Base-by-base conservation (phyloP, 2,797 vertebrate genomes). In the Myiotriccus ornatus region DNA sequence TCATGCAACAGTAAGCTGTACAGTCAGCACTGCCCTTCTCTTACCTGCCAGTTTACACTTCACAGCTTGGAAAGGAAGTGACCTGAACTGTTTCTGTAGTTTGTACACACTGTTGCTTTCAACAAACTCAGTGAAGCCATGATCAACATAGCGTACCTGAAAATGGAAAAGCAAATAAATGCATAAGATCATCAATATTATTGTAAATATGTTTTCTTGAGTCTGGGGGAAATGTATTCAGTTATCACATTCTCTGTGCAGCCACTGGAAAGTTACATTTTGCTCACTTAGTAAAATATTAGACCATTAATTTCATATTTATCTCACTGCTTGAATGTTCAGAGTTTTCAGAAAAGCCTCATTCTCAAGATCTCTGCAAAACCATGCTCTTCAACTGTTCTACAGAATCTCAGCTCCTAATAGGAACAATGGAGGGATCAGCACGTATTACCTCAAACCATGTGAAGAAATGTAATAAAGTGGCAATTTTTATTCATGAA, bases 41-140 rank as follows among this genome's bases (percentile, higher is more conserved):
- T 98, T 98, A 99, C 99, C 99, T 98, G 99, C 99, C n/a, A 99
- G 98, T 91, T 97, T 98, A 95, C 99, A 99, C 95, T 97, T 98
- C 24, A 98, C 97, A 76, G 98, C 99, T 97, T 99, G 99, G 95
- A 99, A 99, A 41, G 99, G 98, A 56, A 99, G 97, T 0, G 86
- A 97, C 84, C 97, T 93, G 97, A 99, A 99, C 76, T 97, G 97
- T 39, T 97, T 97, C 81, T 97, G 98, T 41, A 99, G 97, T 88
- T 97, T 97, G 94, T 98, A 96, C 14, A 99, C 97, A 96, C 98
- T 98, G 68, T 14, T 97, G 55, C 75, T 96, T 93, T 97, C 98
- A 81, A 98, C 97, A 87, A 97, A 97, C 85, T 98, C 98, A 95
- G 96, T 98, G 94, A 99, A 99, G 47, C 99, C 99, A 55, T 99